phyloP scores from a whole-genome alignment of 2,113 vertebrate species.

The Aspidoscelis tigris region DNA sequence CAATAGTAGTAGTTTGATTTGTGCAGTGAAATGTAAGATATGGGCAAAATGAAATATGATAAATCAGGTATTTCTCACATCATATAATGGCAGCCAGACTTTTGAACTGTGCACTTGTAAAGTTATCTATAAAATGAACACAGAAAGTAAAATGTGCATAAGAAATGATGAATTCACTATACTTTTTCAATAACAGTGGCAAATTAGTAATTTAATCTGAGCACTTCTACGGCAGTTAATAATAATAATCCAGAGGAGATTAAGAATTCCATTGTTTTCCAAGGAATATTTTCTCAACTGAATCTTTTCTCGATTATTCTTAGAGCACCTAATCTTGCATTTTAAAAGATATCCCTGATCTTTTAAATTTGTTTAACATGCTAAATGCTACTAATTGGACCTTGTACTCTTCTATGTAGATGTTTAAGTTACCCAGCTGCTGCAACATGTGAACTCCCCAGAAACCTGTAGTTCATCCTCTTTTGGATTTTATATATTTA shows the following conservation, averaged over 20 bases:
- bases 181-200: not conserved
- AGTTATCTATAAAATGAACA: not conserved
- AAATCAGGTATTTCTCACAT: not conserved
- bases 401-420: no score
- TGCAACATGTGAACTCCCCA: no score
- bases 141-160: not conserved
- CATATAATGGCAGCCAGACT: not conserved
- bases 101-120: not conserved
- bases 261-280: not conserved
- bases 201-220: not conserved
- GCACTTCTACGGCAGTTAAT: no score
- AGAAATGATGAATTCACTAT: not conserved
- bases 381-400: not conserved
- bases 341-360: not conserved
- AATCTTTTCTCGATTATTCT: not conserved
- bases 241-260: not conserved
- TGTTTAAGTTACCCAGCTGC: no score
- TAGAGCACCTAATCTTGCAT: not conserved
- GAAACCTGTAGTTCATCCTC: no score
- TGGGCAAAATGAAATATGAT: not conserved
- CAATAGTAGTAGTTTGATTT: constrained; percentile 1
- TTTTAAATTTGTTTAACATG: not conserved
- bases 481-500: no score
- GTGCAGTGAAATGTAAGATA: not conserved
- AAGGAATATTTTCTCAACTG: not conserved